A percentile compares a stretch with the other conserved stretches of the same genome.
Conservation (phyloP, 2,888 invertebrate genomes). For the Herminia tarsipennalis region DNA sequence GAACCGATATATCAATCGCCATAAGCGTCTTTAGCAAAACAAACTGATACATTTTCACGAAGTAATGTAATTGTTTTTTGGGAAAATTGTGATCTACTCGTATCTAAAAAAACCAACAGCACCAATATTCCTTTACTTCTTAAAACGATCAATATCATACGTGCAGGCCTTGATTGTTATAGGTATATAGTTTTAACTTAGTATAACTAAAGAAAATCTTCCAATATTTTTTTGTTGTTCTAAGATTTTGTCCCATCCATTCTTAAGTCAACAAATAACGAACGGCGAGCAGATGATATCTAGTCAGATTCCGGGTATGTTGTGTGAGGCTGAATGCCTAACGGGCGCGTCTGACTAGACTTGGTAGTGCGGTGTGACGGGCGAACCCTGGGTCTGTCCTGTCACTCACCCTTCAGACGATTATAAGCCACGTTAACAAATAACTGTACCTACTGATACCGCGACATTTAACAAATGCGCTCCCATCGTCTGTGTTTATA, state of each 20-base stretch:
- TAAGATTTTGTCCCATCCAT: constrained; percentile 41
- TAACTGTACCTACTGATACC: constrained; percentile 64
- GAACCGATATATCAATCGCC: no score
- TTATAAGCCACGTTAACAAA: constrained; percentile 61
- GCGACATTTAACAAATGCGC: constrained; percentile 63
- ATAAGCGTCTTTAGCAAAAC: no score
- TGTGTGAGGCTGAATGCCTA: constrained; percentile 75
- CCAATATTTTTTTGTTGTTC: constrained; percentile 29
- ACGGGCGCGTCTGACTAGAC: constrained; percentile 69
- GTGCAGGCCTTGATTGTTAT: no score
- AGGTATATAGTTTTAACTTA: no score
- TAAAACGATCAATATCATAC: no score
- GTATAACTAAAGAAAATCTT: not conserved
- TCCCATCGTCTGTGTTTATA: constrained; percentile 23
- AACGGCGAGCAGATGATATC: constrained; percentile 71
- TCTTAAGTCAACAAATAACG: constrained; percentile 62
- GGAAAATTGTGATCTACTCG: no score
- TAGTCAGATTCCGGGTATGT: constrained; percentile 72
- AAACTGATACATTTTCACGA: no score
- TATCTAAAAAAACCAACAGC: no score
- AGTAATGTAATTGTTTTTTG: no score
- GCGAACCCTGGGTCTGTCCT: constrained; percentile 56
- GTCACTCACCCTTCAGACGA: constrained; percentile 71
- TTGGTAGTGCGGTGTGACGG: constrained; percentile 59
- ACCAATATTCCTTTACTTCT: no score